Evolutionary conservation across 2,888 invertebrate genomes (phyloP).

Genomic region (Microctonus hyperodae): DNA sequence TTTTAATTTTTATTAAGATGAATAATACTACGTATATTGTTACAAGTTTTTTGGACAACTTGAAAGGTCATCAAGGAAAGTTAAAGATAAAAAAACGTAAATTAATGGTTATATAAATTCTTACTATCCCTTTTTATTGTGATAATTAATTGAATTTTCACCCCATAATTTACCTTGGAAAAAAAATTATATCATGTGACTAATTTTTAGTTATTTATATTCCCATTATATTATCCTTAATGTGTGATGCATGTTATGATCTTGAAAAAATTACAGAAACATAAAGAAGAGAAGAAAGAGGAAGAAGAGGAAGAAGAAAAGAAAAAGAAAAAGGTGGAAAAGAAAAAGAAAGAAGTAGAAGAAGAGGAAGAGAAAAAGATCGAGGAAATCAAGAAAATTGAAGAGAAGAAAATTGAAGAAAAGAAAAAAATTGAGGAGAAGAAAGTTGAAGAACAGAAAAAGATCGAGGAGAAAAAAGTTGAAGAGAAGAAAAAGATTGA

Average conservation of each 20-base stretch:
- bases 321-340: constrained; percentile 38
- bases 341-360: constrained; percentile 45
- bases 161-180: neutral
- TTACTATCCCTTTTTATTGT: neutral
- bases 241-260: constrained; percentile 48
- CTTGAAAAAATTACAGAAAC: constrained; percentile 49
- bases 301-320: constrained; percentile 46
- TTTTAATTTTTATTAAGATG: too few species aligned
- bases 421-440: constrained; percentile 62
- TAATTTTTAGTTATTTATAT: neutral
- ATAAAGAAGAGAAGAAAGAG: constrained; percentile 62
- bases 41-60: constrained; percentile 1
- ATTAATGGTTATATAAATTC: neutral
- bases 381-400: constrained; percentile 56
- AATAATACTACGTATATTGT: neutral
- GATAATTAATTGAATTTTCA: neutral
- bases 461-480: constrained; percentile 55
- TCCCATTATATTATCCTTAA: neutral
- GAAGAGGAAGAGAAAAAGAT: constrained; percentile 48
- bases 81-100: constrained; percentile 45
- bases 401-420: constrained; percentile 53
- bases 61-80: constrained; percentile 39
- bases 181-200: neutral
- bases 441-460: constrained; percentile 53
- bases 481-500: constrained; percentile 61